Evolutionary conservation across 2,113 vertebrate genomes (phyloP), one percentile per base, ranked within the genome.

Genomic region (Oxygymnocypris stewartii): DNA sequence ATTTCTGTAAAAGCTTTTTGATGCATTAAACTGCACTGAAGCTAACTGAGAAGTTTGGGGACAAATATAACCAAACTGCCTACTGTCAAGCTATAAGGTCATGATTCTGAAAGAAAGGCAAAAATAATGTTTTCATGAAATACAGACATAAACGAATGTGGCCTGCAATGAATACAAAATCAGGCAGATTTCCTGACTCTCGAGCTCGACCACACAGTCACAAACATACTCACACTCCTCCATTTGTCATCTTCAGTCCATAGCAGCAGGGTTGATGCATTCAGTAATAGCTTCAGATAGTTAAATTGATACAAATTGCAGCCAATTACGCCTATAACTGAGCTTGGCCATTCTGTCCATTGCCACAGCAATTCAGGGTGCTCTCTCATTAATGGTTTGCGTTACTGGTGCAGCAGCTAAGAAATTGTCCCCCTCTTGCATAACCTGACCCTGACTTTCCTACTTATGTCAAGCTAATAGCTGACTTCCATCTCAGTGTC

Each of bases 301-400:
- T 86, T 90, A 91, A 92, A 93, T 89, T 92, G 92, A 92, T 91
- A 92, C 86, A 92, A 91, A 93, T 93, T 86, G 89, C 88, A 87
- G 88, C 87, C 90, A 91, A 88, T 93, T 91, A 90, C 82, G 67
- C 63, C 85, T 88, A 86, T 87, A 85, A 87, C 86, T 88, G 88
- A 92, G 88, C 85, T 87, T 82, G 79, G 90, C 63, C 51, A 88
- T 90, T 86, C 88, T 78, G 87, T 83, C 84, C 88, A 80, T 65
- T 90, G 54, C 85, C 88, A 84, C 87, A 88, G 88, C 89, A 89
- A 89, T 79, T 89, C 82, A 86, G 87, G 42, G 86, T 92, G 90
- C 90, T 25, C 81, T 93, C 89, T 89, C 89, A 91, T 92, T 93
- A 91, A 89, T 89, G 85, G 87, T 83, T 93, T 92, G 88, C 86